Conservation (phyloP, 2,797 vertebrate species). For the Chaenodraco wilsoni region DNA sequence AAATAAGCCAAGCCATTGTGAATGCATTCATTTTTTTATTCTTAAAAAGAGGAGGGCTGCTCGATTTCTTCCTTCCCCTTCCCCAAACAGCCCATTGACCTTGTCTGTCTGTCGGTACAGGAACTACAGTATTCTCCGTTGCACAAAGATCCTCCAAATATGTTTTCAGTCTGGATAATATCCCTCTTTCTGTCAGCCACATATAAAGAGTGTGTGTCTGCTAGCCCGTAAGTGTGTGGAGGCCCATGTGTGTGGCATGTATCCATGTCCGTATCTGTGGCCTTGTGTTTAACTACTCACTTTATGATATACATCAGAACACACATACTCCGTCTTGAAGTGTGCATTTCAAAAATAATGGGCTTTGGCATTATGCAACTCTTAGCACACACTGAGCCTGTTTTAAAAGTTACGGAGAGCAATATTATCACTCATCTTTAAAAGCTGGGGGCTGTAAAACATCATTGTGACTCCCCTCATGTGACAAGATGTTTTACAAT, state of each 20-base stretch:
- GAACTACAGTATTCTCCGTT: not conserved
- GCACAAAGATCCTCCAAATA: not conserved
- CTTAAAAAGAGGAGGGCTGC: not conserved
- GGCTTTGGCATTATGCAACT: conserved; percentile 66
- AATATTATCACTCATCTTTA: conserved; percentile 71
- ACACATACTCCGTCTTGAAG: conserved; percentile 52
- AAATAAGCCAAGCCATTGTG: no score
- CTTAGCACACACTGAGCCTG: conserved; percentile 57
- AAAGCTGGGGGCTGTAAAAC: conserved; percentile 75
- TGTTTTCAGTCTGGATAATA: not conserved
- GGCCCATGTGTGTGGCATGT: conserved; percentile 7
- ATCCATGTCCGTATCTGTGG: conserved; percentile 24
- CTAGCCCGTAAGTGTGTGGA: not conserved
- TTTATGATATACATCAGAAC: conserved; percentile 65
- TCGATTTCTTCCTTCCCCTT: not conserved
- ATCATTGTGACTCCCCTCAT: conserved; percentile 67
- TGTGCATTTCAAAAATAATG: conserved; percentile 70
- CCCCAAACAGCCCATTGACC: conserved; percentile 17
- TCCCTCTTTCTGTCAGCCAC: not conserved
- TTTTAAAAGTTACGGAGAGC: conserved; percentile 75
- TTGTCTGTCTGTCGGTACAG: conserved; percentile 8
- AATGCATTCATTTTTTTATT: not conserved
- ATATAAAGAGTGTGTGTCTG: not conserved
- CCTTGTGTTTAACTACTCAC: conserved; percentile 63
- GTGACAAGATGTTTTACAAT: conserved; percentile 77